Conservation (phyloP, 2,888 invertebrate genomes). For the Doris montereyensis region DNA sequence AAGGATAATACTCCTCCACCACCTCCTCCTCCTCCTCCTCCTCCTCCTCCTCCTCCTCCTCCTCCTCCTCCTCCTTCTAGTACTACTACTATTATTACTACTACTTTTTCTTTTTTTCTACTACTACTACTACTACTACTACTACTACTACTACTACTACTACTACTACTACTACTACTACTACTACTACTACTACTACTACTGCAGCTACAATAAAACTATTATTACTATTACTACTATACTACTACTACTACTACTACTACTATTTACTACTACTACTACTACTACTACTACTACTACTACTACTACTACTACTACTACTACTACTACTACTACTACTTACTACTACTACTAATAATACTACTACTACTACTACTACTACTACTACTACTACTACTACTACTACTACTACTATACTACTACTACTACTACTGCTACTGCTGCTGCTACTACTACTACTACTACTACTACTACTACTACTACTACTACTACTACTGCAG, state of each 20-base stretch:
- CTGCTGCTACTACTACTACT: background rate
- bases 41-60: background rate
- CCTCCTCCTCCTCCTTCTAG: slow-evolving; percentile 4
- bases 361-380: background rate
- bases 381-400: background rate
- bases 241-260: slow-evolving; percentile 11
- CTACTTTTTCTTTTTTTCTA: slow-evolving; percentile 4
- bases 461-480: background rate
- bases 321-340: background rate
- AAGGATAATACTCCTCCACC: too few species aligned
- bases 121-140: slow-evolving; percentile 20
- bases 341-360: background rate
- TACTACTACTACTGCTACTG: background rate
- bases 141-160: slow-evolving; percentile 20
- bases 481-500: slow-evolving; percentile 9
- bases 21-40: background rate
- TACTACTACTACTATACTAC: background rate
- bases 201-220: slow-evolving; percentile 1
- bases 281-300: background rate
- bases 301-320: background rate
- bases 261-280: background rate
- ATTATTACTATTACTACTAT: background rate
- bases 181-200: slow-evolving; percentile 20
- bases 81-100: slow-evolving; percentile 14
- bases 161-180: slow-evolving; percentile 20